Base-by-base conservation (phyloP, 2,113 vertebrate species). In the Lophochroa leadbeateri region DNA sequence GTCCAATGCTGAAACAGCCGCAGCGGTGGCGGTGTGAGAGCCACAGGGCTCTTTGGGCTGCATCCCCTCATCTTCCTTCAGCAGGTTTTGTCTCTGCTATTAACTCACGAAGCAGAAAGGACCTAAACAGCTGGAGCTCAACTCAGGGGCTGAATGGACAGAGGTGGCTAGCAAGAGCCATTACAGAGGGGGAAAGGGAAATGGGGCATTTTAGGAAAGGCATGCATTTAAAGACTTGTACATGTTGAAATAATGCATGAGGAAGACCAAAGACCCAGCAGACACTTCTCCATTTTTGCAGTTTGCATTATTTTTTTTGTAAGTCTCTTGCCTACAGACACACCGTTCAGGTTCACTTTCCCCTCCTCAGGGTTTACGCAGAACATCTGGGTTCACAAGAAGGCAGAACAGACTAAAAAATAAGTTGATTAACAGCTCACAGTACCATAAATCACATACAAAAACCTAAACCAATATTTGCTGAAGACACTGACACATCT, bases 1-100 rank as follows among this genome's bases (percentile, higher is more conserved):
- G 89, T 72, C 78, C 84, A 50, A 72, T 18, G 77, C 78, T 92
- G 74, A 95, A 86, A 75, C 28, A n/a, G 44, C 53, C 2, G 1
- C 69, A 63, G 69, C 44, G 14, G 65, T 0, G 0, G 47, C 0
- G 0, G 65, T 3, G 2, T 5, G 35, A 0, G 17, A 93, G 39
- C 41, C 2, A 6, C 31, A 5, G 37, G 53, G 68, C 33, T 89
- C 47, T 68, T 58, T 52, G 0, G 1, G 12, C 50, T 16, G 8
- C 65, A 25, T 15, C 52, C 11, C 17, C 64, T 65, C 3, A 0
- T 8, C 43, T 46, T 63, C 55, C 64, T 80, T 57, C 18, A 44
- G 21, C 35, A 33, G 35, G 18, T 68, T 86, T 70, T 70, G 16
- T 39, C 15, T 37, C 39, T 35, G 8, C 14, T 27, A 61, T 10